Evolutionary conservation across 2,113 vertebrate species (phyloP), one percentile per base, ranked within the genome.

Genomic region (zebrafish (Danio rerio)): DNA sequence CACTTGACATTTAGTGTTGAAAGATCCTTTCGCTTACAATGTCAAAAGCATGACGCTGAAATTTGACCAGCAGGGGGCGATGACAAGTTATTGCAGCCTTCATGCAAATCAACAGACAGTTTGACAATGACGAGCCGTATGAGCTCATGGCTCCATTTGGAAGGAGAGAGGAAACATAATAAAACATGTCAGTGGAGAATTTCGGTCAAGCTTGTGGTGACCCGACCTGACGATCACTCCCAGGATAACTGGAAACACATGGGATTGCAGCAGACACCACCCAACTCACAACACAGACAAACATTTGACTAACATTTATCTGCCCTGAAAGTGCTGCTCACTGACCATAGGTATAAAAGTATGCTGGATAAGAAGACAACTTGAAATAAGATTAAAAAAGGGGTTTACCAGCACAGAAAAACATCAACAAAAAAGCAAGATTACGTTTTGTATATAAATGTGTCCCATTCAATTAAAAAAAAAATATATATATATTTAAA

Each of bases 51-150:
- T 21, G 43, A 49, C 0, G 18, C 10, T 20, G 8, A 12, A 20
- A 31, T 20, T 5, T 18, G 9, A 71, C 81, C 84, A 86, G 62
- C 84, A 86, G 84, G 77, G 76, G 81, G 84, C 76, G 53, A 80
- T 31, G 16, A 15, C n/a, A 53, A n/a, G 50, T 78, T 50, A 84
- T 58, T 43, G 20, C 13, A 47, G 52, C 1, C 15, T 65, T 58
- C 6, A 81, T 56, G 49, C 18, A 53, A 62, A 61, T 56, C 16
- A 43, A 5, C 40, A 5, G 15, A 45, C 42, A 9, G 40, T 42
- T 55, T 61, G 20, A 65, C 50, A 45, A 16, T 12, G 21, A 52
- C 47, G 9, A 13, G 47, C 52, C 42, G 7, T 2, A 21, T 56
- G 73, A 78, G 42, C 73, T 78, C 47, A 42, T 11, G 4, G 18